Evolutionary conservation across 2,888 invertebrate genomes (phyloP), one percentile per base, ranked within the genome.

Genomic region (Polia nebulosa): DNA sequence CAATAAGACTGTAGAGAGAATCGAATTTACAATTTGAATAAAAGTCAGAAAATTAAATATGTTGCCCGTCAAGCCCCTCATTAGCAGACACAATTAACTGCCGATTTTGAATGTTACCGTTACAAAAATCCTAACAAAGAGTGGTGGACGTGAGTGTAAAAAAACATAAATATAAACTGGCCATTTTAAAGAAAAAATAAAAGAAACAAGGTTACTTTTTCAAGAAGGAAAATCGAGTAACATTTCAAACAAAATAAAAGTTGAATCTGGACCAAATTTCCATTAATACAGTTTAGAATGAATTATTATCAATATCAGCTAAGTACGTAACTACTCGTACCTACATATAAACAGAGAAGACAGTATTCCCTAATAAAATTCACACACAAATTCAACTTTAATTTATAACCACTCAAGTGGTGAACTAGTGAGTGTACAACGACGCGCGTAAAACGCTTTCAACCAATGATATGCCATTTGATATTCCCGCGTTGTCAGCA

Each of bases 401-500:
- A 56, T 59, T 53, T 45, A 58, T 17, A 73, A 59, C 52, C 57
- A 61, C 49, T 78, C 61, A 25, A 64, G 25, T 25, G 59, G 32
- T 1, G 49, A 68, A 68, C 53, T 63, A 72, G 67, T 72, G 62
- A 62, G 47, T 41, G 66, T 47, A 27, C n/a, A 56, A 20, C 34
- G 2, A 13, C 20, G n/a, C n/a, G n/a, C n/a, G 34, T 60, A 53
- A 62, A 65, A 62, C 52, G 36, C 39, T 74, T 63, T 52, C 25
- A 51, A 47, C 72, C 72, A 66, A 61, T 70, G 53, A 66, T 53
- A 49, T 22, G 29, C 44, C 64, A 61, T 63, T 71, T 15, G 55
- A 79, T 68, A 66, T 65, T 71, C 66, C 11, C 27, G 49, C 6
- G 44, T 57, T 57, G 78, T 63, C 62, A 73, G 39, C 39, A 67